Evolutionary conservation across 2,797 vertebrate genomes (phyloP), one percentile per base, ranked within the genome.

Genomic region (Gymnoscopelus braueri): DNA sequence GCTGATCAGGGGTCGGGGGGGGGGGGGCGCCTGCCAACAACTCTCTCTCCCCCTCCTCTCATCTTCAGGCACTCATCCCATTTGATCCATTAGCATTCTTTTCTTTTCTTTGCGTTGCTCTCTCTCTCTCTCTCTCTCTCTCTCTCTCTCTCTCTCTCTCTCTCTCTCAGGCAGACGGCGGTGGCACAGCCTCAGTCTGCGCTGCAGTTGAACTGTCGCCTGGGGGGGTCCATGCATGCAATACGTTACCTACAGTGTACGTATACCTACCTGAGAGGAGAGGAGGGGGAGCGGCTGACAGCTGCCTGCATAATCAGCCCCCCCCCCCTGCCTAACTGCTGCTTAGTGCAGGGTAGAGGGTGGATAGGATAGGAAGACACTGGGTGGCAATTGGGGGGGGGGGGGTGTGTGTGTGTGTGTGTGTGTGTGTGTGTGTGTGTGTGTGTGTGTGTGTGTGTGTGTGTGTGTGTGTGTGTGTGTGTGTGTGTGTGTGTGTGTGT

Each of bases 151-250:
- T 86, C 81, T 87, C 78, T 13, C 77, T 75, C 83, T 84, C 26
- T 79, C 85, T 29, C 26, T 85, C 81, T 90, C 88, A 91, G 19
- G 19, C 19, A 19, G 19, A 1, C 19, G 87, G 78, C 78, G 65
- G 86, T 88, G 87, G 90, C 88, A 83, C 78, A 92, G 88, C 88
- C 86, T 83, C 61, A 81, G 89, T 89, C 83, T 91, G 87, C 39
- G 39, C 89, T 79, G 88, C 87, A 80, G 90, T 89, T 93, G 91
- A 93, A 92, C 91, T 94, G 92, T 92, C 88, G 92, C 92, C 92
- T 80, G 68, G 87, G 89, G 92, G 91, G 82, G 7, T 44, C 39
- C 39, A 35, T 7, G 39, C 7, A 44, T 8, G 7, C 39, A 10
- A 1, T 44, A 9, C 8, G 7, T 44, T 29, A 29, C 26, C 26